A percentile compares a stretch with the other conserved stretches of the same genome.
These are phyloP conservation scores for Adelges cooleyi DNA, from an alignment of 1,140 invertebrate genomes.

Conservation along the genomic window DNA sequence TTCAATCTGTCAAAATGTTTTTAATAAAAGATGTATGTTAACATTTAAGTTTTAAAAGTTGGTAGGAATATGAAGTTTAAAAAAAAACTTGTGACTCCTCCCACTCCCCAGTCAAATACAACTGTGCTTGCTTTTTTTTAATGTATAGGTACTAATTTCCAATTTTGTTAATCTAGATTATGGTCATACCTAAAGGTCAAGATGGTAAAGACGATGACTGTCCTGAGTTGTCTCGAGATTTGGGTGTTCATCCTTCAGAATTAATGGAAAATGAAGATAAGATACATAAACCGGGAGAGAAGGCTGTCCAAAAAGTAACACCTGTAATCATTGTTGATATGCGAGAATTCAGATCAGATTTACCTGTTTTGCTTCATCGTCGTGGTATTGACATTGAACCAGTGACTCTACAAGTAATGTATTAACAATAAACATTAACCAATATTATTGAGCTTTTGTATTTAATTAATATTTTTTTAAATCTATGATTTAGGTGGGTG, in stretches of 20 bases:
- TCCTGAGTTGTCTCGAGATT: conserved; percentile 46
- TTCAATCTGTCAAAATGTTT: too few species aligned
- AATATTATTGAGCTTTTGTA: neutral
- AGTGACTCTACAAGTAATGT: conserved; percentile 62
- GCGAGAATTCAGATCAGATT: conserved; percentile 92
- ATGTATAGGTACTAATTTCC: too few species aligned
- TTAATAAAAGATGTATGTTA: too few species aligned
- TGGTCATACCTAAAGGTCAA: conserved; percentile 85
- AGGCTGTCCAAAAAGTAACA: conserved; percentile 36
- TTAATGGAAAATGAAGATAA: conserved; percentile 37
- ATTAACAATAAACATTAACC: neutral
- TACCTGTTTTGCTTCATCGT: conserved; percentile 87
- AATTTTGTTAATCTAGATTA: too few species aligned
- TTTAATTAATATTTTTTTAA: conserved; percentile 18
- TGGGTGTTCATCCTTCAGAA: conserved; percentile 35
- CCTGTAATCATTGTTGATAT: conserved; percentile 86
- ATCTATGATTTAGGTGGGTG: conserved; percentile 62
- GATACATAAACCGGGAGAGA: conserved; percentile 55
- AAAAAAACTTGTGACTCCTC: too few species aligned
- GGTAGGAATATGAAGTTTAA: too few species aligned
- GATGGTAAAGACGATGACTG: conserved; percentile 71
- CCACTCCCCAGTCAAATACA: too few species aligned
- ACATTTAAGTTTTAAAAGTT: too few species aligned
- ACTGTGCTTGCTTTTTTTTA: too few species aligned
- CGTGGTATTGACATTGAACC: conserved; percentile 89